A percentile compares a stretch with the other conserved stretches of the same genome.
phyloP scores from a whole-genome alignment of 1,140 invertebrate species.

The Yoshiicerus persimilis region DNA sequence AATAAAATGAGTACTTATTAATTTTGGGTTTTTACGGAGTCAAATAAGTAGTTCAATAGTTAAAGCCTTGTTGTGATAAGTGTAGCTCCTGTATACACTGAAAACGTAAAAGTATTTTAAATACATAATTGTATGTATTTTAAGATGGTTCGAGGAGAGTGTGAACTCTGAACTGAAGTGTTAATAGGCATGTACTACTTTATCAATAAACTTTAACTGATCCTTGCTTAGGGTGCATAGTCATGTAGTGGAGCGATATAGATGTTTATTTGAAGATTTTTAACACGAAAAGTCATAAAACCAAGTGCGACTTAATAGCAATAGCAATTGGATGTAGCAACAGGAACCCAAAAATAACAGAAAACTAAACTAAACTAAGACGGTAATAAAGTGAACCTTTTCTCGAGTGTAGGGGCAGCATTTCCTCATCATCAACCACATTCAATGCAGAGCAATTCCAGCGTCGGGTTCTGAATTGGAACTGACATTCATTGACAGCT shows the following conservation, averaged over 20 bases:
- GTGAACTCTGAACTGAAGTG: not conserved
- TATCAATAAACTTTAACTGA: not conserved
- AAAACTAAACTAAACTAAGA: not conserved
- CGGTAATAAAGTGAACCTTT: constrained; percentile 8
- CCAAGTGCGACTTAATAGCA: not conserved
- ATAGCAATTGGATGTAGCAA: not conserved
- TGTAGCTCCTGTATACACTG: not conserved
- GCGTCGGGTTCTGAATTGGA: constrained; percentile 68
- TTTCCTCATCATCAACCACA: not conserved
- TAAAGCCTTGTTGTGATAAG: too few relatives aligned
- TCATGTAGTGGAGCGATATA: not conserved
- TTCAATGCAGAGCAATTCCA: constrained; percentile 74
- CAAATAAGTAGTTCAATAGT: not conserved
- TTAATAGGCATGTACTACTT: not conserved
- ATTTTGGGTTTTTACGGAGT: not conserved
- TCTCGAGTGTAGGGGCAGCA: not conserved
- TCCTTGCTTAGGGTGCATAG: not conserved
- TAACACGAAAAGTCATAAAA: not conserved
- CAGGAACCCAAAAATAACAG: not conserved
- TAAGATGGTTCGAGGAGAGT: not conserved
- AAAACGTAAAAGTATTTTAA: not conserved
- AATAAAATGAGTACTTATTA: not conserved
- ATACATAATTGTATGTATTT: not conserved
- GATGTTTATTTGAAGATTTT: not conserved
- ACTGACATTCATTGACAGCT: constrained; percentile 70